Evolutionary conservation across 2,797 vertebrate species (phyloP), one percentile per base, ranked within the genome.

Genomic region (Nothura maculosa): DNA sequence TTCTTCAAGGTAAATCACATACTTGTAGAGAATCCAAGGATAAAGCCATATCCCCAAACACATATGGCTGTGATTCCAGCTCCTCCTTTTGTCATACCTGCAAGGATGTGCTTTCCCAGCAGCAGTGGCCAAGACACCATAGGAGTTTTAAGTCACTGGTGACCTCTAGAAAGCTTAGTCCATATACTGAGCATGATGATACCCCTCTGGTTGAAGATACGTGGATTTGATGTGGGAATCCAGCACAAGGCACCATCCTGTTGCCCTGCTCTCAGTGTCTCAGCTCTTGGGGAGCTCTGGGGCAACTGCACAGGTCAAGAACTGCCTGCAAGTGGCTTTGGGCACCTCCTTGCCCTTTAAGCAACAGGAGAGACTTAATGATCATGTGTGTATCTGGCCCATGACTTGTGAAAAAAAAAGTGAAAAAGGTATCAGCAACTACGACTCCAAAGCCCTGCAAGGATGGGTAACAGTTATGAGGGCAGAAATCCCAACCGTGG

Each of bases 141-240:
- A 76, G n/a, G 84, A 75, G 57, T 19, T 1, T 28, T 25, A 54
- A 90, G 52, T 67, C 10, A 11, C 58, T 10, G 36, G n/a, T 20
- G 69, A 30, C 12, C 28, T 30, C 43, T 48, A 68, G 69, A 8
- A 47, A 68, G 84, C 75, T 15, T 25, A 60, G 61, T 30, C 32
- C 17, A 12, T 9, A 8, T 0, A 43, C 55, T 47, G 81, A 89
- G 38, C 21, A 25, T 0, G 1, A 6, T 10, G 12, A 62, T 12
- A 62, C 4, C 32, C 25, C 6, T 11, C 12, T 3, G 78, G 54
- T 12, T 68, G 66, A 60, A 63, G 20, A 10, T 0, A 8, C 25
- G 16, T 3, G 11, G 7, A 24, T 40, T 80, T 30, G 6, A 64
- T 54, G n/a, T 8, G 20, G 64, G n/a, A 72, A 38, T 7, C 69